Evolutionary conservation across 2,888 invertebrate species (phyloP).

Genomic region (Apamea epomidion): DNA sequence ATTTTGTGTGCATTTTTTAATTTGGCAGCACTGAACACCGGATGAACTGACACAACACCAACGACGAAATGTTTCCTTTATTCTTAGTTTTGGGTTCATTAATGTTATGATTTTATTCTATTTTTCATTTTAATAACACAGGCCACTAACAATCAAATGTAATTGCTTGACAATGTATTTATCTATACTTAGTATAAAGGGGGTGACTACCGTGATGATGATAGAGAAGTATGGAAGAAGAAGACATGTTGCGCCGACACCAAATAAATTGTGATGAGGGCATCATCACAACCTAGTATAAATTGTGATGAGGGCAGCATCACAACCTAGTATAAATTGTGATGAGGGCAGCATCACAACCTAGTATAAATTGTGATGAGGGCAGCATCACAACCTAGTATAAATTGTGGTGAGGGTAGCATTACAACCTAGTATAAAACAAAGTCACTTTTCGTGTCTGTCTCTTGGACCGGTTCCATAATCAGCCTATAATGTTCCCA

Average conservation of each 20-base stretch:
- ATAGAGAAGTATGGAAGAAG: not conserved
- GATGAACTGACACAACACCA: constrained; percentile 54
- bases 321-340: not conserved
- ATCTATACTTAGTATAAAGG: not conserved
- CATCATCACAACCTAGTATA: not conserved
- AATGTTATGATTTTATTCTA: constrained; percentile 5
- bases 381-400: no score
- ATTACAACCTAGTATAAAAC: not conserved
- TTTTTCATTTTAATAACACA: not conserved
- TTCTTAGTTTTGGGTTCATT: constrained; percentile 44
- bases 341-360: no score
- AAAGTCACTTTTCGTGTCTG: not conserved
- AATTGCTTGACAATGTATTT: not conserved
- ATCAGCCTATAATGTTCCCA: no score
- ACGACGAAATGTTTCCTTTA: constrained; percentile 36
- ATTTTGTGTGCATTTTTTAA: constrained; percentile 43
- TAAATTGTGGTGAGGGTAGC: not conserved
- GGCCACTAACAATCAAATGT: not conserved
- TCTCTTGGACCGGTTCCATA: not conserved
- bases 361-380: not conserved
- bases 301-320: no score
- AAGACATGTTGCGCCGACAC: not conserved
- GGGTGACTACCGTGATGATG: not conserved
- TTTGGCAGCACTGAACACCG: constrained; percentile 45
- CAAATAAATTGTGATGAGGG: not conserved